phyloP scores from a whole-genome alignment of 1,140 invertebrate species.

The Ostrea denselamellosa region DNA sequence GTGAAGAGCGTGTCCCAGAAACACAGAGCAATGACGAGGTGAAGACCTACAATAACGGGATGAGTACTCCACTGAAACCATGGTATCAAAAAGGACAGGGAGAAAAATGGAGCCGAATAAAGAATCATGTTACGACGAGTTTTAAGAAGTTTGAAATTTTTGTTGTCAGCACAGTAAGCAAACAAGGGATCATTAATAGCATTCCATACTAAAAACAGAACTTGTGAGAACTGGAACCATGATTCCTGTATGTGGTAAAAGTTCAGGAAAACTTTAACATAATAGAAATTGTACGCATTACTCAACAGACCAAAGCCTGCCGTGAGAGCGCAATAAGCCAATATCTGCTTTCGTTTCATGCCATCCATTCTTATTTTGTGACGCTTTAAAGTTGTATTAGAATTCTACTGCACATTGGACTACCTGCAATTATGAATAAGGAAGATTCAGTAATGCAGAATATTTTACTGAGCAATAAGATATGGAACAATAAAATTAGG shows the following conservation, averaged over 20 bases:
- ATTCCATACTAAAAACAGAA: slow-evolving; percentile 80
- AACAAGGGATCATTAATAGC: slow-evolving; percentile 80
- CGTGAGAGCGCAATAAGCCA: slow-evolving; percentile 64
- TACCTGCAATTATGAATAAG: no score
- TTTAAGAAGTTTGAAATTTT: slow-evolving; percentile 71
- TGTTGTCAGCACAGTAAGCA: slow-evolving; percentile 77
- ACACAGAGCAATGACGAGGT: slow-evolving; percentile 77
- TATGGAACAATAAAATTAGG: no score
- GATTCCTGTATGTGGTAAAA: slow-evolving; percentile 77
- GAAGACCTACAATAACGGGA: slow-evolving; percentile 69
- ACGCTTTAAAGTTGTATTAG: no score
- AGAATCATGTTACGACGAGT: slow-evolving; percentile 76
- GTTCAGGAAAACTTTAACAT: slow-evolving; percentile 79
- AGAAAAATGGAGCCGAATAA: slow-evolving; percentile 77
- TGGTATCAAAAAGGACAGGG: slow-evolving; percentile 77
- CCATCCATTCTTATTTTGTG: not conserved
- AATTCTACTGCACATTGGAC: no score
- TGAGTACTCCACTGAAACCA: slow-evolving; percentile 78
- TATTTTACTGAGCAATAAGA: no score
- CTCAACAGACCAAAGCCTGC: slow-evolving; percentile 66
- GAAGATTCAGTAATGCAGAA: no score
- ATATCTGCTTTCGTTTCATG: slow-evolving; percentile 20
- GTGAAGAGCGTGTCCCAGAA: slow-evolving; percentile 80
- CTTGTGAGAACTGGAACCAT: slow-evolving; percentile 79
- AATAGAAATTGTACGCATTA: slow-evolving; percentile 71